phyloP scores from a whole-genome alignment of 2,888 invertebrate genomes.

The Orthonychiurus folsomi region DNA sequence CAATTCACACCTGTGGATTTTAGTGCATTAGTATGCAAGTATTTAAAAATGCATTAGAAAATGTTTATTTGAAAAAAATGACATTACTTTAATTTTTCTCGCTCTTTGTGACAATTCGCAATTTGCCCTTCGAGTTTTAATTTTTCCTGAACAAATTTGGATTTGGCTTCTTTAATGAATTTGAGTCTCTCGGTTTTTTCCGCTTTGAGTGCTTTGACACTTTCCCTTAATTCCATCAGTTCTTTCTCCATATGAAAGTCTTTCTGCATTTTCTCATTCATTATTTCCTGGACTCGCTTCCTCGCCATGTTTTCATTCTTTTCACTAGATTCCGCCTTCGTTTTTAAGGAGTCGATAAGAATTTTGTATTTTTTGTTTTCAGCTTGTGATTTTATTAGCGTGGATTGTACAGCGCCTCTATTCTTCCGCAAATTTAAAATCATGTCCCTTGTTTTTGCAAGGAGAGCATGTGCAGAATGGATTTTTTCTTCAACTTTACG shows the following conservation, averaged over 20 bases:
- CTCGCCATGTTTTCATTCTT: background rate
- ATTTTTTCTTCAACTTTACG: slow-evolving; percentile 15
- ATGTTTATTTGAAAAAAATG: too few species aligned
- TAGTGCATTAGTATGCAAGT: too few species aligned
- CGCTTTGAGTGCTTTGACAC: background rate
- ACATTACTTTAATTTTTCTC: slow-evolving; percentile 20
- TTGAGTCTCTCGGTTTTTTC: background rate
- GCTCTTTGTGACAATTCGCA: too few species aligned
- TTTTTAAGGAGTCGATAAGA: background rate
- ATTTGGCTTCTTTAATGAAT: background rate
- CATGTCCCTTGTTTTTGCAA: slow-evolving; percentile 18
- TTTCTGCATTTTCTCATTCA: background rate
- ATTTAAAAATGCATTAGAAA: too few species aligned
- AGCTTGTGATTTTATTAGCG: background rate
- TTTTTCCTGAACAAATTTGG: slow-evolving; percentile 11
- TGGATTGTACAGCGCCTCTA: background rate
- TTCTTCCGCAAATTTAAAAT: slow-evolving; percentile 13
- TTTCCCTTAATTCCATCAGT: background rate
- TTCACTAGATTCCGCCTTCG: slow-evolving; percentile 2
- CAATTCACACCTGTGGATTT: too few species aligned
- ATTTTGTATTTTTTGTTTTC: background rate
- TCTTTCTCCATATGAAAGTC: background rate
- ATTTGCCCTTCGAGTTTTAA: too few species aligned
- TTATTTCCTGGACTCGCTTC: background rate
- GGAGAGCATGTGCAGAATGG: slow-evolving; percentile 12